Evolutionary conservation across 2,888 invertebrate species (phyloP).

Genomic region (Leucozona laternaria): DNA sequence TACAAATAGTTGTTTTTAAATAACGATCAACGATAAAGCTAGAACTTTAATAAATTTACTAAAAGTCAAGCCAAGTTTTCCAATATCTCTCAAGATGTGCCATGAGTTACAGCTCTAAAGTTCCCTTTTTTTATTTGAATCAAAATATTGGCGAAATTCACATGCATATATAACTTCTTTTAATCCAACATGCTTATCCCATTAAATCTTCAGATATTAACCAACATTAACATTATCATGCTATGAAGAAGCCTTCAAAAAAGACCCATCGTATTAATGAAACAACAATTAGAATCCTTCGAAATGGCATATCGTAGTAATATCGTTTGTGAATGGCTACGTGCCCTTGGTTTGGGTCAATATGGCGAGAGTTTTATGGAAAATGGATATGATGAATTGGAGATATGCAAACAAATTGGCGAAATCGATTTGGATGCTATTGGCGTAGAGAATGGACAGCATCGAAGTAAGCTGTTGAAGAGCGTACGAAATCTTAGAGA

Average conservation of each 20-base stretch:
- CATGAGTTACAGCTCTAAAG: too few species aligned
- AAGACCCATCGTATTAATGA: constrained; percentile 43
- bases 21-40: too few species aligned
- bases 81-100: too few species aligned
- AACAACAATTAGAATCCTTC: constrained; percentile 56
- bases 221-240: constrained; percentile 17
- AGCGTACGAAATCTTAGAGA: constrained; percentile 94
- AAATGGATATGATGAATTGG: constrained; percentile 98
- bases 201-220: background rate
- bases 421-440: constrained; percentile 98
- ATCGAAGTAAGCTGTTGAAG: constrained; percentile 91
- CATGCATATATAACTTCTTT: background rate
- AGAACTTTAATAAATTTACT: too few species aligned
- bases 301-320: constrained; percentile 86
- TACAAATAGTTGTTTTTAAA: too few species aligned
- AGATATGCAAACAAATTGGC: constrained; percentile 98
- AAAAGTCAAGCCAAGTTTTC: too few species aligned
- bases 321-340: constrained; percentile 97
- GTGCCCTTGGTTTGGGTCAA: constrained; percentile 94
- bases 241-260: constrained; percentile 34
- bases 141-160: background rate
- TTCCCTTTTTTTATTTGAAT: too few species aligned
- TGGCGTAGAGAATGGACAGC: constrained; percentile 93
- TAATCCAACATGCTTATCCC: constrained; percentile 48
- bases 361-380: constrained; percentile 97